phyloP scores from a whole-genome alignment of 2,797 vertebrate species.

The Mormyrops attenuatus region DNA sequence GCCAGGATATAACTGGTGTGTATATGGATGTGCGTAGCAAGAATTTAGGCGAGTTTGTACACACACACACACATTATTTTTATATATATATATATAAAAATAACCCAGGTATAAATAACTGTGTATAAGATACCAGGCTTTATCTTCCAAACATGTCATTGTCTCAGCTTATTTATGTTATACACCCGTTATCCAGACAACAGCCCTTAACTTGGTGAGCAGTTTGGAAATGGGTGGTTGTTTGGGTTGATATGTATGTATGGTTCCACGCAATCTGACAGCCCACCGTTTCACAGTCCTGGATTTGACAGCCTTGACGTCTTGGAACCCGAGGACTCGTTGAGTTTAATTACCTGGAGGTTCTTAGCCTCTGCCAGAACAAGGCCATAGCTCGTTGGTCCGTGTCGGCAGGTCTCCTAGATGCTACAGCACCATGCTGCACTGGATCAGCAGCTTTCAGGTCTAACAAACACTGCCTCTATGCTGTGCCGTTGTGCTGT shows the following conservation, averaged over 20 bases:
- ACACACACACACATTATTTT: no score
- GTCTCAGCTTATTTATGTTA: background rate
- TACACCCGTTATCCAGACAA: background rate
- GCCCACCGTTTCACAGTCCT: background rate
- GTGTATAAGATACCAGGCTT: background rate
- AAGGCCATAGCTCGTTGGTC: background rate
- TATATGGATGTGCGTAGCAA: background rate
- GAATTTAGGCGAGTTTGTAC: background rate
- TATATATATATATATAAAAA: no score
- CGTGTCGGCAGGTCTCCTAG: background rate
- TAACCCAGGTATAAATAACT: background rate
- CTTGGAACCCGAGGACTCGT: background rate
- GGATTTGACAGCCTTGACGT: background rate
- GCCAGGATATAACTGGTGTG: background rate
- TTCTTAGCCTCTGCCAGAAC: background rate
- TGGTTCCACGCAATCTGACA: background rate
- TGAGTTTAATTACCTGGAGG: background rate
- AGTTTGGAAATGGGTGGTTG: background rate
- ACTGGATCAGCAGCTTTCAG: background rate
- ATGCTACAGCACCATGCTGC: background rate
- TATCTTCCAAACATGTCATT: background rate
- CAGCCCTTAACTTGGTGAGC: background rate
- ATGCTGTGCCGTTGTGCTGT: background rate
- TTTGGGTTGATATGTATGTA: background rate
- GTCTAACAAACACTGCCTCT: background rate